Evolutionary conservation across 2,888 invertebrate species (phyloP).

Genomic region (Pyrochroa serraticornis): DNA sequence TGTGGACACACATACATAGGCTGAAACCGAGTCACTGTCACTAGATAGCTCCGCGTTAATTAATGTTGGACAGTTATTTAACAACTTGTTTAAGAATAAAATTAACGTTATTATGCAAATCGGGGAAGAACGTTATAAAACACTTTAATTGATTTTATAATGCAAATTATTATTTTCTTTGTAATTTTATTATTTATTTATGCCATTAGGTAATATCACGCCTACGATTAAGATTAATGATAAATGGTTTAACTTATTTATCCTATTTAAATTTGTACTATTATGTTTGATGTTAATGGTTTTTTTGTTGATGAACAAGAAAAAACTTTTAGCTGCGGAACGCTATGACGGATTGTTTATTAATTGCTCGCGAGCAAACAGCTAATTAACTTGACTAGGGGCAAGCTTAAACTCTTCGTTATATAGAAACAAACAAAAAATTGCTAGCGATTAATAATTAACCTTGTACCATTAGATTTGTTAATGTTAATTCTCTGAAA

Average conservation of each 20-base stretch:
- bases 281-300: constrained; percentile 18
- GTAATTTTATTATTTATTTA: constrained; percentile 32
- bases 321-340: constrained; percentile 22
- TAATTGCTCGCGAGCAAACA: constrained; percentile 20
- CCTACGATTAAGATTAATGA: constrained; percentile 22
- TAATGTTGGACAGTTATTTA: constrained; percentile 32
- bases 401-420: constrained; percentile 2
- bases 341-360: constrained; percentile 24
- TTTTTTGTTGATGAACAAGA: constrained; percentile 20
- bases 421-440: constrained; percentile 2
- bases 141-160: constrained; percentile 32
- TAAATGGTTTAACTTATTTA: constrained; percentile 24
- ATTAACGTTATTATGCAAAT: constrained; percentile 34
- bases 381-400: constrained; percentile 17
- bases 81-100: constrained; percentile 35
- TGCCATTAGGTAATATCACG: constrained; percentile 26
- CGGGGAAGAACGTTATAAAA: constrained; percentile 24
- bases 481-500: constrained; percentile 6
- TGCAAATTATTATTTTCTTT: constrained; percentile 27
- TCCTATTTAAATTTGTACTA: constrained; percentile 15
- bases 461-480: constrained; percentile 4
- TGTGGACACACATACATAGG: constrained; percentile 10
- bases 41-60: constrained; percentile 27
- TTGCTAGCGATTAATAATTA: constrained; percentile 5
- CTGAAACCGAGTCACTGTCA: constrained; percentile 17